Evolutionary conservation across 2,888 invertebrate species (phyloP), one percentile per base, ranked within the genome.

Genomic region (Melanargia galathea): DNA sequence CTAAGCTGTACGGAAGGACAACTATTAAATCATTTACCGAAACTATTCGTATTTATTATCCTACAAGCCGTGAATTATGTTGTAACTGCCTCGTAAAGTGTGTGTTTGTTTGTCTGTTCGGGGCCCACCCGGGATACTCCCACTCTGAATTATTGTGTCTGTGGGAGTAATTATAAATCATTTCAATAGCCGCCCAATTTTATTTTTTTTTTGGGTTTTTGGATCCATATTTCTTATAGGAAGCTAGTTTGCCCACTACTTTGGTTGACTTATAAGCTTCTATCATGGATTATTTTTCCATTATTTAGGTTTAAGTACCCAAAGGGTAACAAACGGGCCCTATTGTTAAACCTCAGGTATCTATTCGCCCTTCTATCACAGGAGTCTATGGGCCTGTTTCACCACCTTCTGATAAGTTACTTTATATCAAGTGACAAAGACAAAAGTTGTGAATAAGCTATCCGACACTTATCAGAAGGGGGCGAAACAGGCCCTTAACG

Each of bases 31-130:
- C 87, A 87, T 77, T 77, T 75, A 82, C 82, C 79, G 83, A 84
- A 67, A 85, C 83, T 87, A 88, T 87, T 87, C 82, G 82, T 87
- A 87, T 88, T 87, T 87, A 86, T 85, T 83, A 83, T 51, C 26
- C 18, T 76, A 73, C 68, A 82, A 74, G 78, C 83, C 82, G 74
- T 86, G 85, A 87, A 83, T 90, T 86, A 90, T 89, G 81, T 82
- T 80, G 79, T 84, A 79, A 84, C 74, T 78, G 74, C 76, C 70
- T 80, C 83, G 83, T 89, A 90, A 90, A 87, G 75, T 80, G 77
- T 72, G 70, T 75, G 75, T 80, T 75, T 75, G 76, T 77, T 73
- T 70, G 70, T 65, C 45, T 26, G 35, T 4, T 43, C 33, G 16
- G n/a, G 13, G 83, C 67, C 88, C 87, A 87, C 88, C 85, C 82